A percentile compares a stretch with the other conserved stretches of the same genome.
These are phyloP conservation scores for Gobiocypris rarus DNA, from an alignment of 2,113 vertebrate genomes.

Conservation along the genomic window DNA sequence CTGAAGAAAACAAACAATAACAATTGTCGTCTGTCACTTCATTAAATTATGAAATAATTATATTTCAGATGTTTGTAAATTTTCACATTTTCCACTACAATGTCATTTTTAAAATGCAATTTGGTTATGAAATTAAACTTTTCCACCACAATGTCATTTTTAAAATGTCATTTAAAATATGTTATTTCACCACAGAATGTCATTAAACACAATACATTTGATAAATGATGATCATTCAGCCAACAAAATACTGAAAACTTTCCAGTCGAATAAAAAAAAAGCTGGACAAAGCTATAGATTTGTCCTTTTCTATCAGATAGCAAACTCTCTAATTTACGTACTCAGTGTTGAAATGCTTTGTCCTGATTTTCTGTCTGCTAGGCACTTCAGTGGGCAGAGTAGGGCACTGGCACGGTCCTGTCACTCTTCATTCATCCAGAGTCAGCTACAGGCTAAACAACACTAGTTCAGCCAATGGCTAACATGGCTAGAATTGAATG, in stretches of 20 bases:
- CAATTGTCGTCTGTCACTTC: not conserved
- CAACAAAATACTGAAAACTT: not conserved
- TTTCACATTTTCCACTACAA: not conserved
- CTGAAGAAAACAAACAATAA: not conserved
- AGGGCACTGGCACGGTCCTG: conserved; percentile 41
- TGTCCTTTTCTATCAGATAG: not conserved
- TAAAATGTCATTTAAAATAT: not conserved
- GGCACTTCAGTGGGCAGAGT: too few relatives aligned
- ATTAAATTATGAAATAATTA: not conserved
- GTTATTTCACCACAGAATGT: not conserved
- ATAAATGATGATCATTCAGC: not conserved
- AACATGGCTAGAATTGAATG: not conserved
- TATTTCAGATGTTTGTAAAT: not conserved
- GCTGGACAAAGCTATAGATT: not conserved
- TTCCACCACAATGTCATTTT: too few relatives aligned
- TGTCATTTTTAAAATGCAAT: too few relatives aligned
- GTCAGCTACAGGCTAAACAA: conserved; percentile 36
- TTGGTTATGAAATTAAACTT: too few relatives aligned
- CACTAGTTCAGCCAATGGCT: conserved; percentile 21
- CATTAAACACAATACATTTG: not conserved
- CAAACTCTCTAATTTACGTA: not conserved
- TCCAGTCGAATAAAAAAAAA: not conserved
- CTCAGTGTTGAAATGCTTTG: not conserved
- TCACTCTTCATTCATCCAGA: conserved; percentile 19
- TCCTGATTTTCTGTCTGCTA: conserved; percentile 14